phyloP scores from a whole-genome alignment of 2,113 vertebrate genomes.

The Oenanthe melanoleuca region DNA sequence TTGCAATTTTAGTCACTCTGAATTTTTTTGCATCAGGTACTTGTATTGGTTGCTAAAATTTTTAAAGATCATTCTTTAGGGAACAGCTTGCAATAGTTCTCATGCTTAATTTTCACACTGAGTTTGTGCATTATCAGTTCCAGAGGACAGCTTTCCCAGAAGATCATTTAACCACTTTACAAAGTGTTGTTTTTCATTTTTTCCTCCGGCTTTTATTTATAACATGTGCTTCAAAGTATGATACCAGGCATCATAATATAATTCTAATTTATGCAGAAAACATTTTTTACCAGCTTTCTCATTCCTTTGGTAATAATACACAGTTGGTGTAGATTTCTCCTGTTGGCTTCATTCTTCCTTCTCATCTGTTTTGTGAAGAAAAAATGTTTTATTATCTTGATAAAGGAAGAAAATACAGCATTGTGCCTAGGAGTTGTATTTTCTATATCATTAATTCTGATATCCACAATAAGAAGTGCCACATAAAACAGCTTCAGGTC shows the following conservation, averaged over 20 bases:
- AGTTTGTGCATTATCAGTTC: not conserved
- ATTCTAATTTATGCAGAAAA: slow-evolving; percentile 53
- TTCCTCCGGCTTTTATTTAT: slow-evolving; percentile 50
- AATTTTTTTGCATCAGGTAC: not conserved
- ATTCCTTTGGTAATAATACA: slow-evolving; percentile 47
- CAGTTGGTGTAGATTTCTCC: slow-evolving; percentile 38
- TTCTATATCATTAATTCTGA: slow-evolving; percentile 58
- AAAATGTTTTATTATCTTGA: slow-evolving; percentile 33
- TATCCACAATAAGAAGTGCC: slow-evolving; percentile 19
- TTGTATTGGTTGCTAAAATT: not conserved
- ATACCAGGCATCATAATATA: slow-evolving; percentile 20
- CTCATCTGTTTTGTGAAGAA: slow-evolving; percentile 6
- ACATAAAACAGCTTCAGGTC: not conserved
- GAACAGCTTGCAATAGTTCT: not conserved
- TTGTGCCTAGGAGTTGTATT: slow-evolving; percentile 27
- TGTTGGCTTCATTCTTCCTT: slow-evolving; percentile 19
- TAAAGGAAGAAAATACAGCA: not conserved
- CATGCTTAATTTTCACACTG: not conserved
- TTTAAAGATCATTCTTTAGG: not conserved
- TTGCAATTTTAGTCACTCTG: not conserved
- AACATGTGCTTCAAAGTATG: slow-evolving; percentile 28
- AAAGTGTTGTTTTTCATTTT: slow-evolving; percentile 25
- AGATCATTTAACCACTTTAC: slow-evolving; percentile 41
- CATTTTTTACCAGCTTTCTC: slow-evolving; percentile 11
- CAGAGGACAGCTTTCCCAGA: slow-evolving; percentile 19